A percentile compares a stretch with the other conserved stretches of the same genome.
phyloP scores from a whole-genome alignment of 2,797 vertebrate species.

The Sebastes iracundus region DNA sequence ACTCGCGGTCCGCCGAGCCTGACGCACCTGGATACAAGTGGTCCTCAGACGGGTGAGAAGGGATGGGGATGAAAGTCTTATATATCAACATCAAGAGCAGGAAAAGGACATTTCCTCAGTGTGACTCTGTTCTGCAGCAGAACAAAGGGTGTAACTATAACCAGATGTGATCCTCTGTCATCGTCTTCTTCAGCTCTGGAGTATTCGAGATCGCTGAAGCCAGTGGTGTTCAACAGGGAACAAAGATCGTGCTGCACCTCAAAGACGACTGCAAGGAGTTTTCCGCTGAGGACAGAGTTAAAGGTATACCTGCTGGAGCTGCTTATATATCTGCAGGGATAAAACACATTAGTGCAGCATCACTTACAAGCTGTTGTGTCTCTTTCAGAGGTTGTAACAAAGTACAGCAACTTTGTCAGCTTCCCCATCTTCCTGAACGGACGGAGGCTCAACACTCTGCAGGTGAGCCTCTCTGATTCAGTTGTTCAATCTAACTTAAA shows the following conservation, averaged over 20 bases:
- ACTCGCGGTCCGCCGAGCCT: constrained; percentile 83
- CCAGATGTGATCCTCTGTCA: background rate
- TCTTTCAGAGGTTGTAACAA: constrained; percentile 91
- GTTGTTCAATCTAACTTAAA: background rate
- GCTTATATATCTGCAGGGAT: background rate
- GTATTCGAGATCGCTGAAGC: constrained; percentile 93
- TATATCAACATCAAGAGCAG: background rate
- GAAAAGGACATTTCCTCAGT: background rate
- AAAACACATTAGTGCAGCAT: accelerated
- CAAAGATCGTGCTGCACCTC: constrained; percentile 93
- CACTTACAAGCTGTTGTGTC: background rate
- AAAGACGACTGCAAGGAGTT: constrained; percentile 96
- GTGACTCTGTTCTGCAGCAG: background rate
- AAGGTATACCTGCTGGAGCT: constrained; percentile 78
- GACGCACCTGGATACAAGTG: constrained; percentile 88
- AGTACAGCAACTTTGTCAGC: constrained; percentile 98
- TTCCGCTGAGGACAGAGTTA: constrained; percentile 89
- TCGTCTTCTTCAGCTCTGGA: constrained; percentile 86
- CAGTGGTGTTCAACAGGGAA: constrained; percentile 90
- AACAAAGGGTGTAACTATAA: background rate
- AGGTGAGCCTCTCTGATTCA: constrained; percentile 80
- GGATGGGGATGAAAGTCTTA: background rate
- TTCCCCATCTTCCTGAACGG: constrained; percentile 95
- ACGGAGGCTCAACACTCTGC: constrained; percentile 90
- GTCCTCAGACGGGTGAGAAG: constrained; percentile 93